phyloP scores from a whole-genome alignment of 2,797 vertebrate species.

The Momotus momota region DNA sequence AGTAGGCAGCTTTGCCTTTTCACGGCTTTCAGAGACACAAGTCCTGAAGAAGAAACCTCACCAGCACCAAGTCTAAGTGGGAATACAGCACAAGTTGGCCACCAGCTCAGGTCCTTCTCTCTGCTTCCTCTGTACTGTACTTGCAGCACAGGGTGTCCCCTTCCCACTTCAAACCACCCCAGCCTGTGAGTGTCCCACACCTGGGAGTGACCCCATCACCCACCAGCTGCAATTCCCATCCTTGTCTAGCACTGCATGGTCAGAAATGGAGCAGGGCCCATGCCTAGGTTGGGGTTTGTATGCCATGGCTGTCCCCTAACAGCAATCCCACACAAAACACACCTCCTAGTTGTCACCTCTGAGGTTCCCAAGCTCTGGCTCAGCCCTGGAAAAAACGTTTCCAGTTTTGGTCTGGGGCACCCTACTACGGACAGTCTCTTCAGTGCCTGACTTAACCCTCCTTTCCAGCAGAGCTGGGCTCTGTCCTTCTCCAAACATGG shows the following conservation, averaged over 20 bases:
- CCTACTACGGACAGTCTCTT: background rate
- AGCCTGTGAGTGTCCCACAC: background rate
- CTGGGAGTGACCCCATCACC: background rate
- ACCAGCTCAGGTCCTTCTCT: background rate
- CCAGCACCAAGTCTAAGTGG: background rate
- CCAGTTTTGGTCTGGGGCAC: background rate
- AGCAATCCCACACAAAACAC: background rate
- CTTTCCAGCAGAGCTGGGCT: background rate
- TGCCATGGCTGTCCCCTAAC: rapidly evolving
- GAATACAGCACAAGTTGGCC: background rate
- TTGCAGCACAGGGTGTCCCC: background rate
- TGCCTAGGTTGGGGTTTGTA: background rate
- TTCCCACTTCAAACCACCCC: background rate
- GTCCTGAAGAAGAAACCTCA: background rate
- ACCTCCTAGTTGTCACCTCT: rapidly evolving
- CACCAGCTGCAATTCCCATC: rapidly evolving
- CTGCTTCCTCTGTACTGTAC: background rate
- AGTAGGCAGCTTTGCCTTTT: conserved; percentile 12
- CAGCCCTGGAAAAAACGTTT: background rate
- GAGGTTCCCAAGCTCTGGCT: background rate
- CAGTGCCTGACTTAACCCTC: background rate
- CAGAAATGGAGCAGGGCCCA: background rate
- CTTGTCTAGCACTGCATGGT: background rate
- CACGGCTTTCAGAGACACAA: background rate
- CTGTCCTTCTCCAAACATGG: background rate